Base-by-base conservation (phyloP, 2,888 invertebrate genomes). In the Oligia fasciuncula region DNA sequence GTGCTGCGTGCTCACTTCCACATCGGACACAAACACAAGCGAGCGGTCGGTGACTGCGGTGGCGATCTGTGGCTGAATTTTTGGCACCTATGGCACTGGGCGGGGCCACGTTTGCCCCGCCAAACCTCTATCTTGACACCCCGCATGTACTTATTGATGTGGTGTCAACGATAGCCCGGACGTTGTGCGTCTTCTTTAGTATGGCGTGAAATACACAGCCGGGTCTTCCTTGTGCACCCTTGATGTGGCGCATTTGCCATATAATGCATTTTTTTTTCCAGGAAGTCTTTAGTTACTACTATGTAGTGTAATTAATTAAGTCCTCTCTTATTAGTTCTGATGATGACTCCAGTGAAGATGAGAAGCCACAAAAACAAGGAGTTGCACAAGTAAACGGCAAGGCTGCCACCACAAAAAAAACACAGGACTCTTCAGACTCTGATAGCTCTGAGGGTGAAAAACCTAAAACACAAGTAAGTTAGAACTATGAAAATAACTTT, bases 361-460 rank as follows among this genome's bases (percentile, higher is more conserved):
- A 93, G 72, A 76, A 80, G 73, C 85, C 88, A 71, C 88, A 93
- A 57, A 94, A 94, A 87, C 94, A 94, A 85, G 76, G 85, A 51
- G 78, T 85, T 60, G 62, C 91, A 17, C 91, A 93, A 87, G 81
- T 92, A 6, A 96, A 96, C 89, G 95, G 94, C 29, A 95, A 95
- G 90, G 87, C 88, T 87, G 91, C 94, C 2, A 90, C 90, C 65
- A 84, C 85, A 46, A 95, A 94, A 78, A 95, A 95, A 81, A 92
- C 92, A 75, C 90, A 93, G 77, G 93, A 93, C n/a, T 94, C 95
- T 8, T 95, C 95, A 68, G 95, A 95, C 81, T 95, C 95, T 63
- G 96, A 96, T 68, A 95, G 94, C 78, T 96, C 95, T 2, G 95
- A 96, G 75, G 95, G 95, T 87, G 95, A 96, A 76, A 92, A 93